These are phyloP conservation scores for Xenopus borealis DNA, from an alignment of 2,113 vertebrate species.

Conservation along the genomic window DNA sequence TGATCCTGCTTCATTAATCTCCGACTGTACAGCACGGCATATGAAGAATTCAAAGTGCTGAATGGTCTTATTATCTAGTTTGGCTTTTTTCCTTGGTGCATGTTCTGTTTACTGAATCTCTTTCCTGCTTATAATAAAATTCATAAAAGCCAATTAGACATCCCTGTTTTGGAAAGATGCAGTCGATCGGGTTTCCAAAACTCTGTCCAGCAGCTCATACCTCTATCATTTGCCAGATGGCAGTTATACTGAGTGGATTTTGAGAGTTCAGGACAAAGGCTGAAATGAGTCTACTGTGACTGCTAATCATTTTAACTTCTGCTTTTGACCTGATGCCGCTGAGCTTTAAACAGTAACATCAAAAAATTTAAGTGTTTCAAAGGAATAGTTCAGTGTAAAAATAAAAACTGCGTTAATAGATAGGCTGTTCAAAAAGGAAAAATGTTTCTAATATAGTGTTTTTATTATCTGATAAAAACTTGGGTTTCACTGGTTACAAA, in stretches of 20 bases:
- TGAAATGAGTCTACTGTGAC: background rate
- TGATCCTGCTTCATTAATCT: too few relatives aligned
- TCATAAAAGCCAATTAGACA: background rate
- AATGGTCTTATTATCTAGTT: background rate
- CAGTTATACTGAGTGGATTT: background rate
- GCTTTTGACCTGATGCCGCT: background rate
- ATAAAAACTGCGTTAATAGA: too few relatives aligned
- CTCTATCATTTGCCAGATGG: background rate
- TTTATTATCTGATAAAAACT: too few relatives aligned
- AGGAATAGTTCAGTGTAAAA: too few relatives aligned
- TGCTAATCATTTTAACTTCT: background rate
- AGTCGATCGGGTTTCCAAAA: rapidly evolving
- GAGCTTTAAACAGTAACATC: too few relatives aligned
- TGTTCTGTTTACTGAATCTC: background rate
- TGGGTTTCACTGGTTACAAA: too few relatives aligned
- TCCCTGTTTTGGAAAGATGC: background rate
- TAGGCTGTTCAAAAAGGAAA: too few relatives aligned
- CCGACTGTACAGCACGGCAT: too few relatives aligned
- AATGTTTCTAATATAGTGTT: too few relatives aligned
- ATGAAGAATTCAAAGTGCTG: too few relatives aligned
- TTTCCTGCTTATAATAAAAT: background rate
- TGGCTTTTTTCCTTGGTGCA: background rate
- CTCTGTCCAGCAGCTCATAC: background rate
- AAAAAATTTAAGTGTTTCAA: too few relatives aligned
- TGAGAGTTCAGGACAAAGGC: rapidly evolving